phyloP scores from a whole-genome alignment of 1,140 invertebrate species.

The Musca vetustissima region DNA sequence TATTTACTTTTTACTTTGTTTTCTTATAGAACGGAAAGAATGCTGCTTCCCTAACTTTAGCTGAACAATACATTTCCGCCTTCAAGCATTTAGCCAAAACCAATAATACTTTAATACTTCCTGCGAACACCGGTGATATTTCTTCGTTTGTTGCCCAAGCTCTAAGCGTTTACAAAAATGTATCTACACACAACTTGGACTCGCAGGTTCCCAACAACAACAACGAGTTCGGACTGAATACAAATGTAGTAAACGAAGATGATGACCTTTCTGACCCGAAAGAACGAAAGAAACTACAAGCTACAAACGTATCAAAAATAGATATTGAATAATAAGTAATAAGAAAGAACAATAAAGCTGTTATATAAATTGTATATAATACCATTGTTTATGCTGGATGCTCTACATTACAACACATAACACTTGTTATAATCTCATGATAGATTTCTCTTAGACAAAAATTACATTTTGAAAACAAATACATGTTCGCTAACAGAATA shows the following conservation, averaged over 20 bases:
- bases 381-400: too few relatives aligned
- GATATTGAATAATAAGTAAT: slow-evolving; percentile 27
- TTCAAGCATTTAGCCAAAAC: slow-evolving; percentile 91
- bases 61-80: slow-evolving; percentile 93
- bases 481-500: too few relatives aligned
- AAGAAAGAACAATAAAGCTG: slow-evolving; percentile 1
- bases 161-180: slow-evolving; percentile 52
- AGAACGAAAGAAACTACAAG: slow-evolving; percentile 20
- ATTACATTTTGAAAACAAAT: too few relatives aligned
- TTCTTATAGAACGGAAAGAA: slow-evolving; percentile 70
- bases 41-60: slow-evolving; percentile 89
- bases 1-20: too few relatives aligned
- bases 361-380: not conserved
- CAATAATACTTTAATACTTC: slow-evolving; percentile 93
- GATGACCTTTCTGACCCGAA: slow-evolving; percentile 5
- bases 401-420: too few relatives aligned
- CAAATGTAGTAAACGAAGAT: not conserved
- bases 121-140: slow-evolving; percentile 86
- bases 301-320: slow-evolving; percentile 26
- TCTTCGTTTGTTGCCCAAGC: slow-evolving; percentile 83
- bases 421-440: too few relatives aligned
- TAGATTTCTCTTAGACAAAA: too few relatives aligned
- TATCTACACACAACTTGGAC: slow-evolving; percentile 33
- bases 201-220: not conserved
- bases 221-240: not conserved